Base-by-base conservation (phyloP, 2,113 vertebrate genomes). In the Phaetusa simplex region DNA sequence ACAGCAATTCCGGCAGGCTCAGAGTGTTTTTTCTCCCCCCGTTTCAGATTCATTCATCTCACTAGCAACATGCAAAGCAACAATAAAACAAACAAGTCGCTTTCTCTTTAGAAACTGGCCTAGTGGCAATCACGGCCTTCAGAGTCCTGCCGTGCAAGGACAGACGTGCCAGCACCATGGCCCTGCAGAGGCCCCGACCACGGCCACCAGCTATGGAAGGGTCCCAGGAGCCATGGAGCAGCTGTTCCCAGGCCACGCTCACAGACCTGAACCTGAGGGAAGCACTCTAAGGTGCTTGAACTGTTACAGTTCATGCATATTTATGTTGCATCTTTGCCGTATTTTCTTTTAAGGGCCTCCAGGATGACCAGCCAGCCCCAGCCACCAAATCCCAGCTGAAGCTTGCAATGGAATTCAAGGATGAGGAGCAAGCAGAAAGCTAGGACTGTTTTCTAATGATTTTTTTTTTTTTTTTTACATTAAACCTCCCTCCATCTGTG, bases 401-500 rank as follows among this genome's bases (percentile, higher is more conserved):
- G 42, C 56, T 77, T 8, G 1, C 74, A 52, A 24, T 7, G 32
- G 52, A 67, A 74, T 78, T 80, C 73, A 64, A 73, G 52, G 64
- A 77, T 49, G 69, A 81, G 69, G 72, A 93, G 50, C 3, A 29
- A 79, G 50, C 77, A 91, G 91, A 85, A 96, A 95, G 64, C 45
- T 50, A 47, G 36, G 36, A 67, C 38, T 69, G 56, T 66, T 88
- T 84, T 49, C 91, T 87, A 86, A 96, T 32, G 8, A 69, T 61
- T 90, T 73, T 59, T 58, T 76, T 86, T 32, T 89, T 38, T 38
- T 73, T 58, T 59, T 76, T 83, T 24, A 62, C 62, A 42, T 73
- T 82, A 93, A 93, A 74, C 91, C 85, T 92, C 74, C 81, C 74
- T 90, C 62, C 78, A 77, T 94, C 84, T 77, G 87, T 90, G 74